phyloP scores from a whole-genome alignment of 2,888 invertebrate species.

The Zootermopsis nevadensis region DNA sequence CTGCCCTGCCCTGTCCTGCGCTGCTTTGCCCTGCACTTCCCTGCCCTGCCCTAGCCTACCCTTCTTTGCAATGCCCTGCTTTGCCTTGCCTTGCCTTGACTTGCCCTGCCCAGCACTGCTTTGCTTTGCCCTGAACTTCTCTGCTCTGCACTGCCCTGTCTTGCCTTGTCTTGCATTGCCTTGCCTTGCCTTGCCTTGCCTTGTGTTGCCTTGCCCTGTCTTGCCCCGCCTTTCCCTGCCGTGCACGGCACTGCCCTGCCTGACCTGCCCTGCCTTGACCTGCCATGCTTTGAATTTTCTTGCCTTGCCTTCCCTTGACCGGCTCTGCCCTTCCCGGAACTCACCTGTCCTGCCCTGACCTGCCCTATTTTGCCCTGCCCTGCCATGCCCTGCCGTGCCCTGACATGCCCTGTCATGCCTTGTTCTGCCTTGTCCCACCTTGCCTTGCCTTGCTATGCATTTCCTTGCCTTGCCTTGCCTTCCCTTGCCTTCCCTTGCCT shows the following conservation, averaged over 20 bases:
- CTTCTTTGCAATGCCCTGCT: neutral
- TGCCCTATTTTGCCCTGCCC: neutral
- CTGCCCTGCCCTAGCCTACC: neutral
- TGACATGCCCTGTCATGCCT: no score
- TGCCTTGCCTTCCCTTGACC: neutral
- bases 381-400: neutral
- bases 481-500: neutral
- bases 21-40: neutral
- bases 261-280: neutral
- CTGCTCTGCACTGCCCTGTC: neutral
- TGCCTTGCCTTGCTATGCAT: no score
- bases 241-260: neutral
- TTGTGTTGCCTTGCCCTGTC: neutral
- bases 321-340: neutral
- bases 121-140: neutral
- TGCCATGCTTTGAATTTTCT: neutral
- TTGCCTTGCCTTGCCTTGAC: neutral
- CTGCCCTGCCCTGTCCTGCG: neutral
- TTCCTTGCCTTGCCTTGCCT: neutral
- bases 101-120: neutral
- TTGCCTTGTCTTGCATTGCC: neutral
- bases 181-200: constrained; percentile 1
- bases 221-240: neutral
- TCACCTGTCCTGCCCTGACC: neutral
- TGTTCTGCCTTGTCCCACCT: neutral